Conservation (phyloP, 2,797 vertebrate genomes). For the Pangasius larnaudii region DNA sequence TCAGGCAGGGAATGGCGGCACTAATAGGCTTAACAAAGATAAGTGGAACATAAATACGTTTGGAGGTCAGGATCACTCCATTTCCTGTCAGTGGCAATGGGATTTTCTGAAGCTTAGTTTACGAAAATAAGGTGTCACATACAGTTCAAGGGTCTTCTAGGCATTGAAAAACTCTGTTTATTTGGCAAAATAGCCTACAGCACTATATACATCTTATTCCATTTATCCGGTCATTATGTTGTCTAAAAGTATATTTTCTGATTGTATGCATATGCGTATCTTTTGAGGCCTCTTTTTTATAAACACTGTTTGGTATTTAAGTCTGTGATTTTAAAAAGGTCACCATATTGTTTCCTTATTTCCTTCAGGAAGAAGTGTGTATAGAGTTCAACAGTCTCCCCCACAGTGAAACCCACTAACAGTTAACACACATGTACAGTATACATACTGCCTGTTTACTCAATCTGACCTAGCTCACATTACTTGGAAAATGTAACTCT, state of each 20-base stretch:
- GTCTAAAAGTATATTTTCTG: slow-evolving; percentile 10
- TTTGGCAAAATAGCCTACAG: slow-evolving; percentile 1
- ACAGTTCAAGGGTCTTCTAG: slow-evolving; percentile 26
- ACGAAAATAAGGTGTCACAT: slow-evolving; percentile 49
- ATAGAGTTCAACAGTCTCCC: background rate
- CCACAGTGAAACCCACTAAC: background rate
- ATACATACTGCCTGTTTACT: slow-evolving; percentile 71
- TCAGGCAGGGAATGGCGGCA: slow-evolving; percentile 73
- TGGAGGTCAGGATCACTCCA: slow-evolving; percentile 67
- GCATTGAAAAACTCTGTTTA: background rate
- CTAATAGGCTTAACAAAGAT: slow-evolving; percentile 75
- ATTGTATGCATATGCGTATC: background rate
- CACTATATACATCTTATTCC: background rate
- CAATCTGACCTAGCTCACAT: slow-evolving; percentile 73
- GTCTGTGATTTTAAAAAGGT: slow-evolving; percentile 11
- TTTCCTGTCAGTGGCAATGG: slow-evolving; percentile 73
- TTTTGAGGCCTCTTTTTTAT: background rate
- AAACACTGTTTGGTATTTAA: slow-evolving; percentile 8
- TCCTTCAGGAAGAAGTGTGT: background rate
- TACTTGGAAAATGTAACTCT: slow-evolving; percentile 76
- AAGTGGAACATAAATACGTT: slow-evolving; percentile 75
- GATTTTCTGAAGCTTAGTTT: slow-evolving; percentile 65
- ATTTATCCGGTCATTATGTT: background rate
- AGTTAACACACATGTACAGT: slow-evolving; percentile 29
- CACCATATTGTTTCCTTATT: slow-evolving; percentile 14